These are phyloP conservation scores for Sciurus vulgaris DNA, from an alignment of 2,797 vertebrate species.

Conservation along the genomic window DNA sequence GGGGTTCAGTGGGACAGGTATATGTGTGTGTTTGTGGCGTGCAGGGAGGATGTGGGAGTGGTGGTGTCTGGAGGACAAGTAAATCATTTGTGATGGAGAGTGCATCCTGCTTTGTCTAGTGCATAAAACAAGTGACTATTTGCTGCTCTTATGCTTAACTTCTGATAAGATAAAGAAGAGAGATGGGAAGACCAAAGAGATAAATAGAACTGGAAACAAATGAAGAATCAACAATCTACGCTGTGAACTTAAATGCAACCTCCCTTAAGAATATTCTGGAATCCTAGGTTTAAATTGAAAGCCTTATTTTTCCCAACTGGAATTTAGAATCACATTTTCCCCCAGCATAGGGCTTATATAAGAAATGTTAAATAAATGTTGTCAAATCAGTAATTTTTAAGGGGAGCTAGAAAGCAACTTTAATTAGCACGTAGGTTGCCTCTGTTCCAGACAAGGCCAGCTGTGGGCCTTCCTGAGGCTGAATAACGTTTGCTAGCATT, in stretches of 20 bases:
- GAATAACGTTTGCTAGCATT: not conserved
- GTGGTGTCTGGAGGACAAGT: conserved; percentile 16
- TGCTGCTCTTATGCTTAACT: not conserved
- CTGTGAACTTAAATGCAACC: not conserved
- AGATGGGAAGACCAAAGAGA: not conserved
- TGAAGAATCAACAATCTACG: not conserved
- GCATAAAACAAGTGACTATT: conserved; percentile 50
- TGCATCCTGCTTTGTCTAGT: conserved; percentile 19
- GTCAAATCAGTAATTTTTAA: conserved; percentile 30
- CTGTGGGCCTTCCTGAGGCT: not conserved
- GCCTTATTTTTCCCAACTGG: conserved; percentile 17
- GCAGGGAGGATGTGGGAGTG: not conserved
- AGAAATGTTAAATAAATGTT: conserved; percentile 38
- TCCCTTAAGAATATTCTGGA: conserved; percentile 19
- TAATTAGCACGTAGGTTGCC: not conserved
- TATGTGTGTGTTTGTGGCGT: not conserved
- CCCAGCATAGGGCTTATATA: not conserved
- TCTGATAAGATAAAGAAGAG: conserved; percentile 63
- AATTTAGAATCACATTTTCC: conserved; percentile 54
- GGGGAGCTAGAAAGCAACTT: not conserved
- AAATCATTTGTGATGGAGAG: conserved; percentile 45
- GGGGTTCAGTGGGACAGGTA: not conserved
- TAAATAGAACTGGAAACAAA: conserved; percentile 22
- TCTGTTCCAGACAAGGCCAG: not conserved
- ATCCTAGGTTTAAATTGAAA: conserved; percentile 48